A percentile compares a stretch with the other conserved stretches of the same genome.
These are phyloP conservation scores for Clunio marinus DNA, from an alignment of 2,888 invertebrate species.

Conservation along the genomic window DNA sequence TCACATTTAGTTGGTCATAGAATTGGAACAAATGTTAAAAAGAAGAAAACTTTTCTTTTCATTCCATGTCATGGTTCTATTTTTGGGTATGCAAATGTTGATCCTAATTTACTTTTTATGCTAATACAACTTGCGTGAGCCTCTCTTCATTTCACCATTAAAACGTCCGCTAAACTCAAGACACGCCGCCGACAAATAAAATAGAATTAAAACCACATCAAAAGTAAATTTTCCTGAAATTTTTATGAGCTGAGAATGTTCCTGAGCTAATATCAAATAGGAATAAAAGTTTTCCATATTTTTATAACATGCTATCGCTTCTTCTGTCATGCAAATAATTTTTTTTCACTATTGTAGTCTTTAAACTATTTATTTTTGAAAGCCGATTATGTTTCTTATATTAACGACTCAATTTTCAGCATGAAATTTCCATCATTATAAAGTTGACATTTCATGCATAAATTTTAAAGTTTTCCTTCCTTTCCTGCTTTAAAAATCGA, in stretches of 20 bases:
- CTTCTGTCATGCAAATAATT: conserved; percentile 25
- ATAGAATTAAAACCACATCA: conserved; percentile 33
- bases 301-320: conserved; percentile 17
- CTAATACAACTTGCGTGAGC: conserved; percentile 29
- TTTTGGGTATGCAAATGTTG: conserved; percentile 22
- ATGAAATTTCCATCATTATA: too few relatives aligned
- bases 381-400: not conserved
- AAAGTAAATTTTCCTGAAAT: conserved; percentile 34
- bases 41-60: too few relatives aligned
- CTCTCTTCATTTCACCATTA: not conserved
- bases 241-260: conserved; percentile 36
- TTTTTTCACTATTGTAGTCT: not conserved
- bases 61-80: too few relatives aligned
- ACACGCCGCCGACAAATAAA: conserved; percentile 21
- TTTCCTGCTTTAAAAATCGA: too few relatives aligned
- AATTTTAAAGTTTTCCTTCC: too few relatives aligned
- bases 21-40: too few relatives aligned
- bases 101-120: conserved; percentile 32
- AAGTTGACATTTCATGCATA: too few relatives aligned
- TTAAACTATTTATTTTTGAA: not conserved
- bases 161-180: not conserved
- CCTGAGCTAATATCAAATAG: not conserved
- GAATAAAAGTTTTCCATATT: conserved; percentile 7
- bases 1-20: too few relatives aligned
- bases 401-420: not conserved